Evolutionary conservation across 2,888 invertebrate genomes (phyloP), one percentile per base, ranked within the genome.

Genomic region (Hedychridium roseum): DNA sequence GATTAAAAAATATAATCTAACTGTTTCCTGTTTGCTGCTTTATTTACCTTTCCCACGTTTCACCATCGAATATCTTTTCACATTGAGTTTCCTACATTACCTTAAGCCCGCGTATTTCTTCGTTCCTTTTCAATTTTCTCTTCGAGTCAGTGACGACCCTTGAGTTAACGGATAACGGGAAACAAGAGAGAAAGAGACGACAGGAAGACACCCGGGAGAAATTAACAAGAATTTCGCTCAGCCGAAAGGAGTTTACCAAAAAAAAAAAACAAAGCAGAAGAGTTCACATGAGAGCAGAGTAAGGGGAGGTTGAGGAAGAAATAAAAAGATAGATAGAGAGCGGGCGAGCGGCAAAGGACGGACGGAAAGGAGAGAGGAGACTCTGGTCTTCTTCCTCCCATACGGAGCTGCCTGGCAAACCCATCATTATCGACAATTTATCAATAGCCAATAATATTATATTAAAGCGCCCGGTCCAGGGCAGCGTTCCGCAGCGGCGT

Each of bases 381-480:
- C 50, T 47, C 57, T 59, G 43, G 48, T 50, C 44, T 56, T 62
- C 66, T 66, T 67, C 67, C 71, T 70, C 69, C 64, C 70, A 66
- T 60, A 48, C 42, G 23, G 54, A 41, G 64, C 63, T 43, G 46
- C 47, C 52, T 64, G 64, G 62, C 71, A 73, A 78, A 76, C 76
- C 76, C 74, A 75, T 76, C 75, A 78, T 78, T 78, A 78, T 78
- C 75, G 78, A 76, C 77, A 76, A 78, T 78, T 78, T 76, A 78
- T 78, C 76, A 78, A 78, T 78, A 76, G 78, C 76, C 78, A 76
- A 78, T 78, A 78, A 78, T 78, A 76, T 76, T 78, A 76, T 76
- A 76, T 78, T 78, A 78, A 76, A 76, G 62, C 65, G 57, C 57
- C 60, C 59, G 63, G 44, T 51, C 66, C 47, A 34, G 34, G 47